Base-by-base conservation (phyloP, 2,113 vertebrate genomes). In the Gallinago paraguaiae region DNA sequence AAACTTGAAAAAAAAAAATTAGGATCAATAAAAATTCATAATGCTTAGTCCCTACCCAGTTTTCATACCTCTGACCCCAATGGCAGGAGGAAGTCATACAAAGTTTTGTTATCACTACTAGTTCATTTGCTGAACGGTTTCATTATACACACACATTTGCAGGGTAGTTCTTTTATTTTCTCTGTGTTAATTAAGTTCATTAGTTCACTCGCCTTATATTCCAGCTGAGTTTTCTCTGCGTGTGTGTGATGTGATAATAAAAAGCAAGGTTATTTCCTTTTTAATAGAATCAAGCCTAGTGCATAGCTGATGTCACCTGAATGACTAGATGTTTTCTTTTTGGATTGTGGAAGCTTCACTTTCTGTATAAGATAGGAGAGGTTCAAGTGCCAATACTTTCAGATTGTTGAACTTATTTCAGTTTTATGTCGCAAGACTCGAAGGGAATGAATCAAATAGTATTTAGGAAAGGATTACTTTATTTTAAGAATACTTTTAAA, bases 391-490 rank as follows among this genome's bases (percentile, higher is more conserved):
- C 64, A 50, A 0, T 67, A 25, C 22, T 39, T 54, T 41, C 48
- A 46, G 68, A 53, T 50, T 7, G 8, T 41, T 92, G 48, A 85
- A 20, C 27, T 76, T 68, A 68, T 85, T 82, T 76, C 61, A 61
- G 28, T 68, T 91, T 91, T 76, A 39, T 72, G 23, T 45, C 60
- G 2, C 1, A 80, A 74, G 23, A 28, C 48, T 72, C 68, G 51
- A 80, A n/a, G 19, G 80, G 50, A 50, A 74, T 88, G 67, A 86
- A 59, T 79, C 15, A 61, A 72, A 48, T 16, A n/a, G 6, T 37
- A 85, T 95, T 88, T 77, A 77, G 68, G 57, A 90, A 94, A 90
- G 39, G 37, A 65, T 80, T 86, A 31, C 3, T 77, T 77, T 88
- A 17, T 50, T 88, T 69, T 74, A 69, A 80, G 63, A 72, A 76